phyloP scores from a whole-genome alignment of 2,797 vertebrate species.

The Erpetoichthys calabaricus region DNA sequence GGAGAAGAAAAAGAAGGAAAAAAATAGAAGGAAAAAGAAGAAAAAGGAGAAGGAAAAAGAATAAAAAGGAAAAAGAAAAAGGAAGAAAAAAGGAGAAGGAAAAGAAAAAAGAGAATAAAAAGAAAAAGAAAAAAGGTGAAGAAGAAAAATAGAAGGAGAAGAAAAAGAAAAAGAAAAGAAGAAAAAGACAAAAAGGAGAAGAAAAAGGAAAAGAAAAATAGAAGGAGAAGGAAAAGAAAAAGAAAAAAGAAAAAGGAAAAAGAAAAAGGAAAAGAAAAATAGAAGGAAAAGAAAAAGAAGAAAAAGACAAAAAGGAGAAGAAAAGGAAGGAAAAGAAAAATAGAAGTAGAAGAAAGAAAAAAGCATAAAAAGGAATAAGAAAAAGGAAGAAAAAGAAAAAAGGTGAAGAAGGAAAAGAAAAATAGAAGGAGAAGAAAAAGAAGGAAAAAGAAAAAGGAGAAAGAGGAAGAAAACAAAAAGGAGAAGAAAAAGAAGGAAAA shows the following conservation, averaged over 20 bases:
- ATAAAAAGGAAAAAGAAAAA: too few relatives aligned
- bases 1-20: too few relatives aligned
- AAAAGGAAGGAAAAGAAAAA: background rate
- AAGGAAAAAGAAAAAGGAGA: too few relatives aligned
- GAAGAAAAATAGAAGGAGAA: background rate
- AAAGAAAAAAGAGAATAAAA: background rate
- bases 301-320: background rate
- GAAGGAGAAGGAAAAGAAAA: background rate
- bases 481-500: too few relatives aligned
- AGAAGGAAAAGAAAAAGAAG: background rate
- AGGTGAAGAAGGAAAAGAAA: background rate
- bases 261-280: background rate
- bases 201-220: background rate
- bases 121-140: background rate
- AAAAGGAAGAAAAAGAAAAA: background rate
- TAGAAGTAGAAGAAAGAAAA: background rate
- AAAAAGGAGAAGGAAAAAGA: too few relatives aligned
- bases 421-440: too few relatives aligned
- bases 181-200: background rate
- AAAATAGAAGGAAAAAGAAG: too few relatives aligned
- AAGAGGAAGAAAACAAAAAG: too few relatives aligned
- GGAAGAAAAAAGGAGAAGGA: background rate
- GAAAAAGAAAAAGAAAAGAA: rapidly evolving
- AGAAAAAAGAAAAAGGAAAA: background rate
- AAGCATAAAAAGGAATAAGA: background rate